Percentiles rank a stretch among this genome's conserved stretches.
phyloP scores from a whole-genome alignment of 2,113 vertebrate species.

The Fulmarus glacialis region DNA sequence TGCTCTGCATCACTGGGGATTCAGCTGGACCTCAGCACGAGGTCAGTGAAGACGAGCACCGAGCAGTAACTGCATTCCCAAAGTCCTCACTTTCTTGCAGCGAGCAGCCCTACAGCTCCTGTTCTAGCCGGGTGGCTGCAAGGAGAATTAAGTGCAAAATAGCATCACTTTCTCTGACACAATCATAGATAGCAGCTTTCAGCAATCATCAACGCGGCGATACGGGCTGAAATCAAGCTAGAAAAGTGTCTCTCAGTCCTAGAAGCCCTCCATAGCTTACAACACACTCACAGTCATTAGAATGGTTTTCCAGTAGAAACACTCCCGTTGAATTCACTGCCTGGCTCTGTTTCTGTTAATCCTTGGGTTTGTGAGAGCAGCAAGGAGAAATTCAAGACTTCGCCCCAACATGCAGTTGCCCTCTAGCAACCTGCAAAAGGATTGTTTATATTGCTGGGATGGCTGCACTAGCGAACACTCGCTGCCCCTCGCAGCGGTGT shows the following conservation, averaged over 20 bases:
- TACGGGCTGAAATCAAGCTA: background rate
- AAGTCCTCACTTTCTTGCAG: background rate
- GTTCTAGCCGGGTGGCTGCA: background rate
- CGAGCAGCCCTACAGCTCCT: background rate
- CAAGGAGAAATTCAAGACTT: background rate
- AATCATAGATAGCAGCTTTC: background rate
- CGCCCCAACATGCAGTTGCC: background rate
- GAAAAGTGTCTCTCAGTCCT: background rate
- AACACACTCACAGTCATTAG: accelerated
- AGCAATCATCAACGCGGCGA: background rate
- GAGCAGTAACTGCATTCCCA: background rate
- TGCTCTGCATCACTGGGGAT: background rate
- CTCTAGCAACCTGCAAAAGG: background rate
- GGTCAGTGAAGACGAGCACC: background rate
- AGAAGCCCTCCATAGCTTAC: background rate
- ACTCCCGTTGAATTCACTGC: background rate
- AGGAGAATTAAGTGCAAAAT: background rate
- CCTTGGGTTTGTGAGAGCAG: background rate
- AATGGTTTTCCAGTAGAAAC: background rate
- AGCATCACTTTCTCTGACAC: background rate
- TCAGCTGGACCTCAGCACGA: background rate
- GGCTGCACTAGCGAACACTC: accelerated
- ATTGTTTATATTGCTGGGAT: accelerated
- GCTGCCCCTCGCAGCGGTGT: accelerated
- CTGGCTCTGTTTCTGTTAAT: background rate